Evolutionary conservation across 2,888 invertebrate species (phyloP), one percentile per base, ranked within the genome.

Genomic region (Conops quadrifasciatus): DNA sequence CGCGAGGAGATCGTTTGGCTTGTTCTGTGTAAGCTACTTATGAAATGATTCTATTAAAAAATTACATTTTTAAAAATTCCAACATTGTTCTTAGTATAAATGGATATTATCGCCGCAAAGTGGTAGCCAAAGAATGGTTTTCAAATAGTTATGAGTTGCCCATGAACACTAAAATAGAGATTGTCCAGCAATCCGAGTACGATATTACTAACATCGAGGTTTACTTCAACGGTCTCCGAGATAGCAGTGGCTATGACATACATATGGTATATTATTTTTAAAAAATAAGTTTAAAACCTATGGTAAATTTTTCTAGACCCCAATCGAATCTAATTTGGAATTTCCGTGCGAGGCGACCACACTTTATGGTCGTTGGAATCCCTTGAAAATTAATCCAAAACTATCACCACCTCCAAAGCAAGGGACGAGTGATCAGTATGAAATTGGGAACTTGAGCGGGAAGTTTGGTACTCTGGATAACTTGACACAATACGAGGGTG

Each of bases 271-370:
- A 88, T 79, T 28, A 15, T 26, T 9, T 7, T 36, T 4, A 36
- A 36, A 36, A 36, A 19, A 16, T 21, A 15, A 30, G 11, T 11
- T 3, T n/a, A 13, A 26, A 9, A 16, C 30, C 15, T 24, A 28
- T 28, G 28, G 3, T 60, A 13, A 16, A 43, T 45, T 11, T 1
- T 26, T 84, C 2, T 80, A 95, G 94, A 91, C 92, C 0, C 92
- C 95, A 0, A 91, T 96, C 0, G 93, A 95, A 81, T 91, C 90
- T 73, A 92, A 94, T 77, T 85, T 95, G 74, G 92, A 93, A 78
- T 96, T 96, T 81, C 96, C 96, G 0, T 96, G 96, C 78, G 95
- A 95, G 83, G 90, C 88, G 60, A 91, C 93, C 0, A 90, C 94
- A 0, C 86, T 96, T 0, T 94, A 94, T 77, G 93, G 90, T n/a